These are phyloP conservation scores for Aphelocoma coerulescens DNA, from an alignment of 2,113 vertebrate genomes.

Conservation along the genomic window DNA sequence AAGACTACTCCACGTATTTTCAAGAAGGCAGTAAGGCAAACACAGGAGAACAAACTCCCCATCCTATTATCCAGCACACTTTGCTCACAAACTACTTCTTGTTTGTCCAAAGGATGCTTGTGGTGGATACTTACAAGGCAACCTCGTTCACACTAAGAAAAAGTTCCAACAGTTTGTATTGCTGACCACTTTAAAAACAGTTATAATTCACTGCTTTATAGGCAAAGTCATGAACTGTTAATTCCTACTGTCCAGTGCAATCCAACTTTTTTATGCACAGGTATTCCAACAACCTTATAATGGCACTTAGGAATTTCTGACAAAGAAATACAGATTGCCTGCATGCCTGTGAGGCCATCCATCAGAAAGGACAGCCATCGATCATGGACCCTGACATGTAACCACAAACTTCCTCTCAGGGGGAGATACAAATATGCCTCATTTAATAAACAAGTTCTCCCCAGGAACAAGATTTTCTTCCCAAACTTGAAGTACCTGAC, in stretches of 20 bases:
- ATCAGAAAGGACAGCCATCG: not conserved
- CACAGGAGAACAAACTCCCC: not conserved
- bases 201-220: not conserved
- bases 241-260: not conserved
- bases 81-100: not conserved
- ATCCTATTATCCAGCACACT: not conserved
- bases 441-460: not conserved
- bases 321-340: not conserved
- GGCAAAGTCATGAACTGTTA: not conserved
- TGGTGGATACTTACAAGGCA: not conserved
- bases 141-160: fast-evolving
- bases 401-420: not conserved
- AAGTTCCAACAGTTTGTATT: not conserved
- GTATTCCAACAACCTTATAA: not conserved
- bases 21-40: not conserved
- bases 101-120: not conserved
- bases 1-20: not conserved
- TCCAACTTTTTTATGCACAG: not conserved
- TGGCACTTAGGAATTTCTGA: not conserved
- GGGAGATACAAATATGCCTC: not conserved
- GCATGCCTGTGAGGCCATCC: not conserved
- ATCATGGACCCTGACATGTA: not conserved
- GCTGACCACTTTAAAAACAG: not conserved
- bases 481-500: not conserved
- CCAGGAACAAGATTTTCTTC: slow-evolving; percentile 10